Evolutionary conservation across 35 echinoderm and acorn worm genomes (phyloP), one percentile per base, ranked within the genome.

Genomic region (Amphiura filiformis): DNA sequence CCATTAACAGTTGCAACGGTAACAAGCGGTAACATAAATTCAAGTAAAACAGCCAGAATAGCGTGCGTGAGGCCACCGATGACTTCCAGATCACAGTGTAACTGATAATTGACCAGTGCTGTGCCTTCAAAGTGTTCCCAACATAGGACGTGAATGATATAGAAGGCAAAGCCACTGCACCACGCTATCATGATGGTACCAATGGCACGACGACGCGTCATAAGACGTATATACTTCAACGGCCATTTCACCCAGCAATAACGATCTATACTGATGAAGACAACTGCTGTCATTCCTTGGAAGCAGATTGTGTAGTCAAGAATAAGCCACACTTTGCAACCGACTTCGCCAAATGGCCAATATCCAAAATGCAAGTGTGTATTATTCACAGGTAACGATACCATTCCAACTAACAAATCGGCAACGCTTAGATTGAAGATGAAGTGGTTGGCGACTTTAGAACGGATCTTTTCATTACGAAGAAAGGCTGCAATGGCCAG

Each of bases 211-310:
- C 80, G 78, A 35, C 83, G 57, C 15, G 92, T 94, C 61, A 89
- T 87, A 34, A 82, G 76, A 4, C 22, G 30, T 13, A 44, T 57
- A 40, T 94, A 94, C 23, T 44, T 49, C 15, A 89, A 39, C 31
- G 84, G 84, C 77, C 84, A 78, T 38, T 77, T 89, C 32, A 94
- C 92, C 87, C 89, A 57, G 76, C 92, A 89, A 37, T 86, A 94
- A 47, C 92, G 87, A 85, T 94, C 92, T 39, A 94, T 32, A 35
- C 92, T 94, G 32, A 94, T 94, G n/a, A 89, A 38, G 26, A 87
- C 39, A 37, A 94, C 84, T 7, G 87, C 49, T 34, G 77, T 39
- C 23, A 94, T 82, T 31, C 87, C 84, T 77, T 80, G 49, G 82
- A 31, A 86, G 39, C 81, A 94, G 20, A 28, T 22, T 26, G 75